These are phyloP conservation scores for Alectura lathami DNA, from an alignment of 2,113 vertebrate species.

Conservation along the genomic window DNA sequence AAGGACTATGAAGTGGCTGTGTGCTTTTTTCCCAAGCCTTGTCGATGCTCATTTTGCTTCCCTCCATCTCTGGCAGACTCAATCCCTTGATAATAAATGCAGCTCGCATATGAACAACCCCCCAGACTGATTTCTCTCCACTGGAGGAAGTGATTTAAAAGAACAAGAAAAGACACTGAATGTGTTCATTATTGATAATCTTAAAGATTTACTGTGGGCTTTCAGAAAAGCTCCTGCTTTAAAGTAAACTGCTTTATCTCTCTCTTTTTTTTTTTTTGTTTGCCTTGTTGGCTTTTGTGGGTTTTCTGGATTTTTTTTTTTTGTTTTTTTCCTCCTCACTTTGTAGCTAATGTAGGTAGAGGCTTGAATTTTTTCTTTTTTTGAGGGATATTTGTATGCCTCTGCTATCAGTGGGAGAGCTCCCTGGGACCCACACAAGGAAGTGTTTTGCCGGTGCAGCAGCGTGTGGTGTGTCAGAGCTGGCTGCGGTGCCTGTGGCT, in stretches of 20 bases:
- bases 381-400: background rate
- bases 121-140: slow-evolving; percentile 49
- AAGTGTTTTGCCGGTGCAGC: accelerated
- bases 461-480: accelerated
- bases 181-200: slow-evolving; percentile 70
- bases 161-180: slow-evolving; percentile 43
- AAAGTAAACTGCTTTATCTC: slow-evolving; percentile 64
- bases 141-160: slow-evolving; percentile 59
- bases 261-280: slow-evolving; percentile 70
- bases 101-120: slow-evolving; percentile 49
- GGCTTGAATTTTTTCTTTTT: background rate
- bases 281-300: slow-evolving; percentile 67
- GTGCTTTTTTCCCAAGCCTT: background rate
- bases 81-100: slow-evolving; percentile 60
- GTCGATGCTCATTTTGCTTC: slow-evolving; percentile 44
- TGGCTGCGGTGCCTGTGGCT: background rate
- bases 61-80: slow-evolving; percentile 8
- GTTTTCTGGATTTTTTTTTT: slow-evolving; percentile 6
- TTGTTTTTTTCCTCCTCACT: background rate
- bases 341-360: slow-evolving; percentile 12
- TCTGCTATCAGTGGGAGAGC: background rate
- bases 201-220: slow-evolving; percentile 62
- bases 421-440: accelerated
- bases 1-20: background rate
- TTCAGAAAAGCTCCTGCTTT: slow-evolving; percentile 63